Evolutionary conservation across 2,797 vertebrate genomes (phyloP), one percentile per base, ranked within the genome.

Genomic region (Xerus rutilus): DNA sequence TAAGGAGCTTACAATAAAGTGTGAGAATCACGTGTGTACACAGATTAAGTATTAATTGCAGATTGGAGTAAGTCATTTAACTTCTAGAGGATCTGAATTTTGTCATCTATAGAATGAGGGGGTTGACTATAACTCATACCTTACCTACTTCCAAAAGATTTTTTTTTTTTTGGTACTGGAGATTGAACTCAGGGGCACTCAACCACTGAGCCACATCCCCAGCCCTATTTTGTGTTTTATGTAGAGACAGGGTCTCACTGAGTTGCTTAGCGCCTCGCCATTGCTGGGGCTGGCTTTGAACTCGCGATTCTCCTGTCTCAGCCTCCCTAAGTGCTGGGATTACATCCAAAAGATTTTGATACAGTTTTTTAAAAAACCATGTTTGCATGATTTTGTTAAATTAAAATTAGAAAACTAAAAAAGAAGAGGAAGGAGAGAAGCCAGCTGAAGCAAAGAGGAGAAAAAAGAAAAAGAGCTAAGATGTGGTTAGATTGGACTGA

Each of bases 341-440:
- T 57, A 23, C 47, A 87, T 93, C 86, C 57, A 91, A 67, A 86
- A 74, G 23, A 86, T 79, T 86, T 93, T 96, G 72, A 96, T 86
- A 69, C 32, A 35, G 20, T 54, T 70, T 92, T 76, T 30, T 0
- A 52, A 52, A 78, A 78, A 93, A 95, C 47, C 21, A 79, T 1
- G 70, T 73, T 65, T 72, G 62, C 32, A 74, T 54, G 85, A 49
- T 57, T 72, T 94, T 95, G 57, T 92, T 81, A 49, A 92, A 64
- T 8, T 81, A 54, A 47, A 94, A 89, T 64, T 72, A 78, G 30
- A 64, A 89, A 83, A 76, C 13, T 64, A 69, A 94, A 96, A 86
- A 91, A 21, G 77, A 94, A 76, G 28, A 59, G 10, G 59, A 94
- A 84, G 67, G 67, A 84, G 35, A 84, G 70, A 83, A 86, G 57